phyloP scores from a whole-genome alignment of 2,888 invertebrate genomes.

The Epiblema foenella region DNA sequence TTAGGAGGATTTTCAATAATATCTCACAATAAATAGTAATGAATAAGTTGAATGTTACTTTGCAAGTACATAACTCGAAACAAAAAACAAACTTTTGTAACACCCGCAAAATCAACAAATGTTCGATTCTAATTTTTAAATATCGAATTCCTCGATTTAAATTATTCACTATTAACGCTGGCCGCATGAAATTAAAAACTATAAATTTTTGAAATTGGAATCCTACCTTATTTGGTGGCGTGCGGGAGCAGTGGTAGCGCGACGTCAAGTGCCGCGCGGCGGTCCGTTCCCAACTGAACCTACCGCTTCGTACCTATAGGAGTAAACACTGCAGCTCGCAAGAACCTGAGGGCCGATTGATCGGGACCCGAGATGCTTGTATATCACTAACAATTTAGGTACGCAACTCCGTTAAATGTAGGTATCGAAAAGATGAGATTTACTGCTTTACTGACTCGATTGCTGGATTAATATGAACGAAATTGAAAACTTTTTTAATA shows the following conservation, averaged over 20 bases:
- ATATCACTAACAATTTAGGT: slow-evolving; percentile 58
- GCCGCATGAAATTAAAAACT: slow-evolving; percentile 15
- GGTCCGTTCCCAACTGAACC: slow-evolving; percentile 49
- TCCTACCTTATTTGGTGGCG: slow-evolving; percentile 57
- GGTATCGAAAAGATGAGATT: slow-evolving; percentile 52
- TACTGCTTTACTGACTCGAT: slow-evolving; percentile 45
- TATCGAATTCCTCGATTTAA: not conserved
- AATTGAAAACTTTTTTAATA: too few relatives aligned
- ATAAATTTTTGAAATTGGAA: slow-evolving; percentile 27
- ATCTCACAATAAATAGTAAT: not conserved
- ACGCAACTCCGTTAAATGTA: slow-evolving; percentile 57
- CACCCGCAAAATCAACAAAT: not conserved
- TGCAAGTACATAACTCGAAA: not conserved
- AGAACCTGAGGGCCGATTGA: slow-evolving; percentile 65
- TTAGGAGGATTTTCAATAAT: not conserved
- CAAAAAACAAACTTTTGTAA: slow-evolving; percentile 31
- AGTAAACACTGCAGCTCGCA: slow-evolving; percentile 66
- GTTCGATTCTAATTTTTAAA: not conserved
- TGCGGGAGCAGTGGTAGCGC: slow-evolving; percentile 61
- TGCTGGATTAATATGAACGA: not conserved
- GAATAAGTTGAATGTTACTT: not conserved
- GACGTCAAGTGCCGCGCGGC: slow-evolving; percentile 73
- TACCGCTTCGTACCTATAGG: slow-evolving; percentile 44
- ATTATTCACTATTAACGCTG: slow-evolving; percentile 8
- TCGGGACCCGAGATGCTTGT: slow-evolving; percentile 55